A percentile compares a stretch with the other conserved stretches of the same genome.
These are phyloP conservation scores for Peromyscus californicus DNA, from an alignment of 2,113 vertebrate species.

Conservation along the genomic window DNA sequence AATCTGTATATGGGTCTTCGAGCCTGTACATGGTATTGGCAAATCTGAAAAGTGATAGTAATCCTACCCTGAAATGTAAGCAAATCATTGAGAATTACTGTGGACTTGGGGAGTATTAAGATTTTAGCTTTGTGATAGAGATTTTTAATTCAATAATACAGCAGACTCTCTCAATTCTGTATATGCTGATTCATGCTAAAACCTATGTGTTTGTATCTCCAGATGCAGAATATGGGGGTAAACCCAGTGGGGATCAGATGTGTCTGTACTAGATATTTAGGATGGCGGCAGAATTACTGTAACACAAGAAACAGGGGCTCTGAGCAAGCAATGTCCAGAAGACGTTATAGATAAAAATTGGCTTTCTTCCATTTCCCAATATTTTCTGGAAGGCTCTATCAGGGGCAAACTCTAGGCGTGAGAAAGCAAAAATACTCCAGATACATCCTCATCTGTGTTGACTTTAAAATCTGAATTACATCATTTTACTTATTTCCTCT, in stretches of 20 bases:
- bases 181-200: not conserved
- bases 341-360: not conserved
- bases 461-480: not conserved
- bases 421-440: not conserved
- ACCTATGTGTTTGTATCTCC: not conserved
- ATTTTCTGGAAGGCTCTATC: not conserved
- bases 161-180: not conserved
- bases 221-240: not conserved
- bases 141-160: not conserved
- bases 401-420: not conserved
- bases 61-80: not conserved
- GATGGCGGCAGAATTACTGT: too few species aligned
- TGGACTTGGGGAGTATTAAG: conserved; percentile 17
- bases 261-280: not conserved
- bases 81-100: conserved; percentile 34
- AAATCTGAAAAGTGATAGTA: conserved; percentile 29
- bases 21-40: conserved; percentile 6
- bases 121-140: conserved; percentile 28
- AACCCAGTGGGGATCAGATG: not conserved
- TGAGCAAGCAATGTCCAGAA: not conserved
- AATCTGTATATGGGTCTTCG: conserved; percentile 20
- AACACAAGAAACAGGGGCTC: not conserved
- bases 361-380: not conserved
- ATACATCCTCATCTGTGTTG: not conserved
- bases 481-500: conserved; percentile 3